phyloP scores from a whole-genome alignment of 2,113 vertebrate genomes.

The Brachyhypopomus gauderio region DNA sequence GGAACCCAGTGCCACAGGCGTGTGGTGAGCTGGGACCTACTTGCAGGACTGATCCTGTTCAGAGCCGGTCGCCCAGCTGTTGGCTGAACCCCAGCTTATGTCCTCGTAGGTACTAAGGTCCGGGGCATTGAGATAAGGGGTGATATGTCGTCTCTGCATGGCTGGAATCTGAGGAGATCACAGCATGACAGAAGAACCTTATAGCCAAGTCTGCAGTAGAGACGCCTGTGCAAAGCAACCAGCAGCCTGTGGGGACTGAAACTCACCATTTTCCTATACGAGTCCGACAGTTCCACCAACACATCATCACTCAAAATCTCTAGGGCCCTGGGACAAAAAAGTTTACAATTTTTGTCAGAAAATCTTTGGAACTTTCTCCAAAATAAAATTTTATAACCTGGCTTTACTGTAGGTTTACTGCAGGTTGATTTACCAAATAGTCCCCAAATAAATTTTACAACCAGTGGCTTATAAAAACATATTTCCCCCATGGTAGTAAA shows the following conservation, averaged over 20 bases:
- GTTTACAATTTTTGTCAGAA: background rate
- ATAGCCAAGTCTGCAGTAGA: background rate
- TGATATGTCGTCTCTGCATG: constrained; percentile 91
- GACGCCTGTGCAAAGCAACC: background rate
- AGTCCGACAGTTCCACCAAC: constrained; percentile 84
- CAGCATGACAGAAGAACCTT: background rate
- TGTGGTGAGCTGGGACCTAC: constrained; percentile 8
- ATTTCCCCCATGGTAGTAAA: background rate
- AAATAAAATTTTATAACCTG: constrained; percentile 2
- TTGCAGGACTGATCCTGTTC: constrained; percentile 62
- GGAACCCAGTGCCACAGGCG: background rate
- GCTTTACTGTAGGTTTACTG: background rate
- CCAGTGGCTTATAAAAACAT: constrained; percentile 28
- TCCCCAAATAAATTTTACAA: constrained; percentile 32
- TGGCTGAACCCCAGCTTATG: constrained; percentile 77
- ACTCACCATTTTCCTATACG: constrained; percentile 91
- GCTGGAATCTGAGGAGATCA: constrained; percentile 83
- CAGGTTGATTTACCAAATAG: background rate
- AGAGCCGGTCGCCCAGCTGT: constrained; percentile 60
- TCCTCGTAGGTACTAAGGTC: constrained; percentile 86
- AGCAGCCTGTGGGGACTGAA: background rate
- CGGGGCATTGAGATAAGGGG: constrained; percentile 86
- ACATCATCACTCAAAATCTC: constrained; percentile 92
- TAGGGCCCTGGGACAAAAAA: constrained; percentile 78
- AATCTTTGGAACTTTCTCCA: background rate